These are phyloP conservation scores for Phenganax marumi DNA, from an alignment of 92 coral and sea anemone species.

Conservation along the genomic window DNA sequence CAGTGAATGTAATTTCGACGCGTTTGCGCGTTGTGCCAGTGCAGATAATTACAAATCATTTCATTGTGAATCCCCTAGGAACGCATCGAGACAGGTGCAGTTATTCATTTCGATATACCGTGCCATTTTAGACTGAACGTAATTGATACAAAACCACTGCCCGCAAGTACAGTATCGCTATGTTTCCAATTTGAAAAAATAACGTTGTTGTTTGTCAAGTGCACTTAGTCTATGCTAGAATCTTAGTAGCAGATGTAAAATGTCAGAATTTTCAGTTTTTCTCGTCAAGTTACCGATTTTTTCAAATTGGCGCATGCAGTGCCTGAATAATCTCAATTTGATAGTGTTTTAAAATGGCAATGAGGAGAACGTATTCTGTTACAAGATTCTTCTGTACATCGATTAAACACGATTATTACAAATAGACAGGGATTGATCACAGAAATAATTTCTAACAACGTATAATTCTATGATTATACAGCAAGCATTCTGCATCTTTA, in stretches of 20 bases:
- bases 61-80: slow-evolving; percentile 81
- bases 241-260: too few species aligned
- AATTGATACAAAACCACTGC: too few species aligned
- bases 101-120: not conserved
- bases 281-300: not conserved
- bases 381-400: not conserved
- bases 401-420: too few species aligned
- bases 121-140: not conserved
- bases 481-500: slow-evolving; percentile 92
- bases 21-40: slow-evolving; percentile 65
- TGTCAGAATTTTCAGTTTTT: too few species aligned
- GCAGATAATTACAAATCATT: slow-evolving; percentile 63
- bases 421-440: not conserved
- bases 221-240: too few species aligned
- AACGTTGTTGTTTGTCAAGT: not conserved
- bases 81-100: slow-evolving; percentile 36
- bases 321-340: not conserved
- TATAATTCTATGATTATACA: slow-evolving; percentile 23
- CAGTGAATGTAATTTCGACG: slow-evolving; percentile 58
- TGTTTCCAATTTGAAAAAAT: not conserved
- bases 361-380: not conserved
- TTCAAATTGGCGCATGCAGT: not conserved
- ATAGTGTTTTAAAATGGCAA: not conserved
- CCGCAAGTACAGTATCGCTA: not conserved
- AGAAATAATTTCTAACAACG: not conserved